A percentile compares a stretch with the other conserved stretches of the same genome.
Evolutionary conservation across 2,888 invertebrate genomes (phyloP).

Genomic region (Eristalis tenax): DNA sequence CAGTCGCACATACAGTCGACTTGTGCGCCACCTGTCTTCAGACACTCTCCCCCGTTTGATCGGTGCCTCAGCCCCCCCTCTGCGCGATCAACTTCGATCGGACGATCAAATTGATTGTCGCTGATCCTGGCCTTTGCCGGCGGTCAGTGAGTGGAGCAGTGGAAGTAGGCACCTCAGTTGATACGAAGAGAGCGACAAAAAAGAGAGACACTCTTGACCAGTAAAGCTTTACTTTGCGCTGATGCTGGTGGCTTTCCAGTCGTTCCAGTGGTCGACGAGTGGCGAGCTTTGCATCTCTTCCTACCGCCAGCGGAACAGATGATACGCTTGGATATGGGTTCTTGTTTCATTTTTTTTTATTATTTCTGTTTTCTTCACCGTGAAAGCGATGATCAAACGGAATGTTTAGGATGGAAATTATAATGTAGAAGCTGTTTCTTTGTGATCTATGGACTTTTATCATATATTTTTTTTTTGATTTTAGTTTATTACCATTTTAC

Average conservation of each 20-base stretch:
- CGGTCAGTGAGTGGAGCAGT: constrained; percentile 12
- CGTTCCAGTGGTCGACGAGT: constrained; percentile 44
- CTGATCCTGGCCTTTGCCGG: constrained; percentile 12
- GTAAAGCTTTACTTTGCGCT: constrained; percentile 6
- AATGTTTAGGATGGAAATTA: constrained; percentile 27
- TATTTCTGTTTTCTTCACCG: background rate
- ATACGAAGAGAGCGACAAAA: constrained; percentile 1
- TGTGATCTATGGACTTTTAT: constrained; percentile 26
- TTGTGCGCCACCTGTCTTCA: constrained; percentile 39
- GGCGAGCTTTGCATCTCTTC: constrained; percentile 18
- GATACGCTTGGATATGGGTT: constrained; percentile 17
- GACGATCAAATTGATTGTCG: constrained; percentile 18
- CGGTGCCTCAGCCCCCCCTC: background rate
- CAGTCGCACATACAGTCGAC: background rate
- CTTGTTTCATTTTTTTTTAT: background rate
- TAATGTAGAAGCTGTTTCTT: constrained; percentile 10
- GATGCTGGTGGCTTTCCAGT: constrained; percentile 21
- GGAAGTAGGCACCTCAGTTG: background rate
- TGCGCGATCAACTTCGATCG: background rate
- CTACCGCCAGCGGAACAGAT: background rate
- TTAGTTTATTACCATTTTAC: constrained; percentile 30
- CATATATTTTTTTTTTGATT: background rate
- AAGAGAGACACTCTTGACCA: constrained; percentile 14
- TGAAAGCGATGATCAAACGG: constrained; percentile 16
- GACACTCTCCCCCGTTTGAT: background rate